A percentile compares a stretch with the other conserved stretches of the same genome.
Evolutionary conservation across 2,797 vertebrate species (phyloP).

Genomic region (Neomorphus geoffroyi): DNA sequence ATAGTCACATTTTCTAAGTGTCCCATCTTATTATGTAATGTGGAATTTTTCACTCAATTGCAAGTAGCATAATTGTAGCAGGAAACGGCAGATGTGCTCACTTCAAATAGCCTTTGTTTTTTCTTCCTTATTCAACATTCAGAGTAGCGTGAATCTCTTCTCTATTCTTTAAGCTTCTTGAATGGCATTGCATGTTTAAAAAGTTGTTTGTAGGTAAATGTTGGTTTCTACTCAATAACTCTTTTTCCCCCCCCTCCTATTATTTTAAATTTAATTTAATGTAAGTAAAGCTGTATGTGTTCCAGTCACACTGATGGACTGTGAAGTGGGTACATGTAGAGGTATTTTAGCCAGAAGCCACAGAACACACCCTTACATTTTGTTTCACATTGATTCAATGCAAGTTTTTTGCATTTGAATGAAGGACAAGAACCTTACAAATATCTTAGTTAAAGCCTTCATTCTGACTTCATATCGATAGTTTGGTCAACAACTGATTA

Average conservation of each 20-base stretch:
- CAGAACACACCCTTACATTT: not conserved
- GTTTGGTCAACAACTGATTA: not conserved
- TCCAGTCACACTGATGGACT: not conserved
- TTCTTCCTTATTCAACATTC: not conserved
- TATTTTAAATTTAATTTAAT: not conserved
- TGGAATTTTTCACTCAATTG: not conserved
- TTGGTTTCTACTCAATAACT: not conserved
- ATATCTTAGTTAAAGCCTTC: not conserved
- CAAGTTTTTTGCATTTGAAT: not conserved
- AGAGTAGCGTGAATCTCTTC: not conserved
- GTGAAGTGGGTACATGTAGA: not conserved
- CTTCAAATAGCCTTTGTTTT: not conserved
- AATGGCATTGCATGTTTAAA: not conserved
- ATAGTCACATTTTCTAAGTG: not conserved
- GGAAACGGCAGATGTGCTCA: not conserved
- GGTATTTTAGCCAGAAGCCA: not conserved
- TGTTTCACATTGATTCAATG: not conserved
- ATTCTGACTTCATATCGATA: not conserved
- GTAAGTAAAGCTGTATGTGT: not conserved
- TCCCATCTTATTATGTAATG: not conserved
- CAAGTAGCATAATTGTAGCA: not conserved
- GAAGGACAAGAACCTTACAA: not conserved
- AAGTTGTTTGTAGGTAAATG: not conserved
- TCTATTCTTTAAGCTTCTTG: not conserved
- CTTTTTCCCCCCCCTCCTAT: not conserved